A percentile compares a stretch with the other conserved stretches of the same genome.
These are phyloP conservation scores for Poecilia latipinna DNA, from an alignment of 2,113 vertebrate species.

Conservation along the genomic window DNA sequence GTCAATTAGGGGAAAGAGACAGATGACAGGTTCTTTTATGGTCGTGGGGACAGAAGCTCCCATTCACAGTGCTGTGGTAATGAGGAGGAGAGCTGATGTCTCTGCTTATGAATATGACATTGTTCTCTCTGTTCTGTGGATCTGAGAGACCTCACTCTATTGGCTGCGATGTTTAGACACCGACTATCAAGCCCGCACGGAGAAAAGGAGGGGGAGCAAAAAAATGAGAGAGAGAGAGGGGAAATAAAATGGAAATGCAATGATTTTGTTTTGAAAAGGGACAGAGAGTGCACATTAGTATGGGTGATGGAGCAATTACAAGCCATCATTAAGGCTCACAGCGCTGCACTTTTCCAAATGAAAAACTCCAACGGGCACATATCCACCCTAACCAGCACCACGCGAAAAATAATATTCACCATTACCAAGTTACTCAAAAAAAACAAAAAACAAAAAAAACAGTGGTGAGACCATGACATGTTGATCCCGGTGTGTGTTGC, in stretches of 20 bases:
- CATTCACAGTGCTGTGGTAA: conserved; percentile 80
- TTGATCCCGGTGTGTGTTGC: not conserved
- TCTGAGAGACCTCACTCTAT: conserved; percentile 69
- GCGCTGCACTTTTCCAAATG: conserved; percentile 51
- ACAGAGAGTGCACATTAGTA: conserved; percentile 75
- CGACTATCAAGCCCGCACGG: conserved; percentile 67
- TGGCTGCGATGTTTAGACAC: conserved; percentile 55
- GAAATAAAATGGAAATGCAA: conserved; percentile 63
- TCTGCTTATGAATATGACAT: conserved; percentile 81
- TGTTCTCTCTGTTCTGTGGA: conserved; percentile 76
- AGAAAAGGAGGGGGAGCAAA: conserved; percentile 37
- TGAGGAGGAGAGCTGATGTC: conserved; percentile 77
- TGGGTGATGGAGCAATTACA: conserved; percentile 78
- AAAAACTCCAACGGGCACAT: conserved; percentile 37
- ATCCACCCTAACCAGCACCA: conserved; percentile 16
- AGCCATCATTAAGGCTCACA: conserved; percentile 66
- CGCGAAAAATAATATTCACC: not conserved
- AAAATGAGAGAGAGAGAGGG: conserved; percentile 24
- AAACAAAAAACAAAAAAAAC: not conserved
- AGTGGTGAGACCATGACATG: conserved; percentile 8
- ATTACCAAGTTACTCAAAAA: not conserved
- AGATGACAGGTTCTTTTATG: conserved; percentile 73
- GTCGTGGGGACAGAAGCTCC: conserved; percentile 73
- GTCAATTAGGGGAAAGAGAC: conserved; percentile 78
- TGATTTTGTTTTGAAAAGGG: conserved; percentile 75